phyloP scores from a whole-genome alignment of 1,140 invertebrate species.

The Ostrea denselamellosa region DNA sequence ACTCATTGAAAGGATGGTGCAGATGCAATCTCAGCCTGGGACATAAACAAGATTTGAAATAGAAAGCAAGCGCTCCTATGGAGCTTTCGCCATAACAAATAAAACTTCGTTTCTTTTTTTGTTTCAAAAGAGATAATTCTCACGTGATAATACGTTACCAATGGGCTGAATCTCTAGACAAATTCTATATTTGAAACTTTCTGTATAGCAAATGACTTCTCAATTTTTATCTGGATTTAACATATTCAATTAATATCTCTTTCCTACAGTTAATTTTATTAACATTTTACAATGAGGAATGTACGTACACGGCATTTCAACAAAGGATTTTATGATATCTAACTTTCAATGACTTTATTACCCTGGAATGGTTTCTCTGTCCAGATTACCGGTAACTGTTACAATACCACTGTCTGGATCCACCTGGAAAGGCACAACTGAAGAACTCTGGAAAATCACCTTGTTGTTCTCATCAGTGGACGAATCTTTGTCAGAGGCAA shows the following conservation, averaged over 20 bases:
- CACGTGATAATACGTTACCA: too few species aligned
- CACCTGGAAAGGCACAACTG: slow-evolving; percentile 59
- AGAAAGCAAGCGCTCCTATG: not conserved
- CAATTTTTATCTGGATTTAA: not conserved
- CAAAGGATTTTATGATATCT: not conserved
- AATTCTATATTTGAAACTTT: too few species aligned
- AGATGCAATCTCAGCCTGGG: not conserved
- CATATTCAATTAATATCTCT: not conserved
- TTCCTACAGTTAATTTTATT: not conserved
- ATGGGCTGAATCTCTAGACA: too few species aligned
- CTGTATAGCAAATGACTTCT: too few species aligned
- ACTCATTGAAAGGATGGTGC: not conserved
- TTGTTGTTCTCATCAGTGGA: slow-evolving; percentile 51
- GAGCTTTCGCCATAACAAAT: too few species aligned
- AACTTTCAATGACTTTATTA: not conserved
- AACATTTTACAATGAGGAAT: not conserved
- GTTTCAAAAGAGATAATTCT: too few species aligned
- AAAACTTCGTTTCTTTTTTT: too few species aligned
- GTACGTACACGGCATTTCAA: not conserved
- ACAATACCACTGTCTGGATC: slow-evolving; percentile 62
- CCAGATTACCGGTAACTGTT: slow-evolving; percentile 55
- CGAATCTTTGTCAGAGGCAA: slow-evolving; percentile 59
- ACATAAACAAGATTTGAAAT: not conserved
- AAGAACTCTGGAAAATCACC: slow-evolving; percentile 47
- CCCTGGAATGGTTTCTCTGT: slow-evolving; percentile 57